Base-by-base conservation (phyloP, 2,888 invertebrate genomes). In the Andrena hattorfiana region DNA sequence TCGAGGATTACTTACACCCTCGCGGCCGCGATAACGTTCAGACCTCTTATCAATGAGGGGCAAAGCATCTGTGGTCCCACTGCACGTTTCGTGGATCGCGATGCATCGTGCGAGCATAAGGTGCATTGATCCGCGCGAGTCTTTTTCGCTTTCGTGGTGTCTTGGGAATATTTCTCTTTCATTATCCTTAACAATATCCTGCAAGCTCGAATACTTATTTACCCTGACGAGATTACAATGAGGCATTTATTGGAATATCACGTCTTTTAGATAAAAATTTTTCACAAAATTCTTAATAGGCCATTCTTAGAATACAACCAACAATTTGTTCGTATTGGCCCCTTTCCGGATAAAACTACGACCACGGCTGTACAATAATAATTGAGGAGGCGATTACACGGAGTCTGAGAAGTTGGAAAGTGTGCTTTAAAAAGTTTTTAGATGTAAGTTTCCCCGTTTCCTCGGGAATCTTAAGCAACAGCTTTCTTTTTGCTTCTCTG, bases 1-100 rank as follows among this genome's bases (percentile, higher is more conserved):
- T 77, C 83, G 68, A 56, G 73, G 74, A 68, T 81, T 79, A 79
- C 82, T 48, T 74, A 66, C 32, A 62, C 56, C 30, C 48, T 23
- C 63, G 16, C 8, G 10, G 28, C 2, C 5, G 35, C 30, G 10
- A 10, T 60, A 28, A 35, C 26, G 26, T 49, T 13, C 54, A 60
- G 10, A 60, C 23, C 51, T 8, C 8, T 23, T 5, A 49, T 42
- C 26, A 20, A 28, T 26, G 42, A 5, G 42, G 30, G 20, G 48
- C 5, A 60, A 54, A 30, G 23, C 49, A 8, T 32, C 16, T 10
- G 26, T 3, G 13, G 54, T 51, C 8, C 28, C 7, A 13, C 28
- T 4, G 26, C 23, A 16, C 13, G 32, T 63, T 72, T 35, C 54
- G 32, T 26, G 64, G 23, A 5, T 0, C 8, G 16, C n/a, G 3